Base-by-base conservation (phyloP, 1,140 invertebrate genomes). In the Drosophila virilis region DNA sequence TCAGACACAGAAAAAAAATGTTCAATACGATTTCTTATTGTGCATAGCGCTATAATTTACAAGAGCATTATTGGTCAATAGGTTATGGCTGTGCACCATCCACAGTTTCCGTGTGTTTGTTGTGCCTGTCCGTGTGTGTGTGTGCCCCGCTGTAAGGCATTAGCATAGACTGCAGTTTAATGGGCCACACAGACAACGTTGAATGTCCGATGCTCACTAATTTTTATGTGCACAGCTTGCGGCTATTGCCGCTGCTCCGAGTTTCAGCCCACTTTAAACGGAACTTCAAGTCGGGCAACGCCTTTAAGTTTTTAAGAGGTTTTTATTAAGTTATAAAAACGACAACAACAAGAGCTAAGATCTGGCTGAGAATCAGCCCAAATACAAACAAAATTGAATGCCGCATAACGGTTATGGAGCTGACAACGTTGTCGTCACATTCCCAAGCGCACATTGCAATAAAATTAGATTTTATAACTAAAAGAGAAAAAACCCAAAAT, bases 251-350 rank as follows among this genome's bases (percentile, higher is more conserved):
- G 58, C 43, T 64, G 66, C 57, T 55, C 17, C 28, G 12, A 22
- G 57, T 64, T 60, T 72, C 68, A 77, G 74, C 79, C 80, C 80
- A 83, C 82, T 85, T 85, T 85, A 80, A 85, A 80, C 79, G 77
- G 77, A 85, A 85, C 80, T 85, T 68, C 13, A 42, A 48, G 57
- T 35, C 65, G 32, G 70, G 65, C 71, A 74, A 74, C 71, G 65
- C 71, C 71, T 61, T 51, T 55, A 54, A 55, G 48, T 68, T 61
- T 37, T 64, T 68, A 28, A 5, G 4, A 28, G 22, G 2, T 74
- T 83, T 77, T 86, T 88, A 86, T 88, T 89, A 82, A 88, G 83
- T 89, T 89, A 89, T 88, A 88, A 88, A 86, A 86, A 80, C 45
- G 46, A 33, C 32, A 51, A 12, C 40, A 50, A 62, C 48, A 70